Conservation (phyloP, 2,888 invertebrate genomes). For the Hydroisotoma schaefferi region DNA sequence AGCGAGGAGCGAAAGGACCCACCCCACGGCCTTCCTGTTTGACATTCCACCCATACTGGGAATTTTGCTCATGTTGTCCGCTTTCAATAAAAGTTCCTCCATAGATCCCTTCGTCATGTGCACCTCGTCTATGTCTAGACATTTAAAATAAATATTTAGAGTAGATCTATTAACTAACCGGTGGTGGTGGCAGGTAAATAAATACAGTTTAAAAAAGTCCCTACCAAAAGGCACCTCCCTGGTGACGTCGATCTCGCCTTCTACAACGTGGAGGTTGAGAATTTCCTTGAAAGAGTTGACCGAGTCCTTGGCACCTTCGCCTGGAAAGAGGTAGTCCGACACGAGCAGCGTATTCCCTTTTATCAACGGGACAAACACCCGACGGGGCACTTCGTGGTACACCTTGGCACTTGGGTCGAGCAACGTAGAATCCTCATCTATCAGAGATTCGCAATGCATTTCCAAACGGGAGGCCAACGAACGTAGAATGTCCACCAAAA, state of each 20-base stretch:
- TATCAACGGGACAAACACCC: conserved; percentile 70
- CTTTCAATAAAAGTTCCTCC: conserved; percentile 40
- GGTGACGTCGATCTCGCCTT: not conserved
- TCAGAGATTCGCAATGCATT: conserved; percentile 88
- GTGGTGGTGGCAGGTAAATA: too few relatives aligned
- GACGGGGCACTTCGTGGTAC: conserved; percentile 77
- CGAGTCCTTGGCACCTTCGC: conserved; percentile 79
- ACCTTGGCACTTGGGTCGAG: conserved; percentile 34
- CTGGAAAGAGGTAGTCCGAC: conserved; percentile 87
- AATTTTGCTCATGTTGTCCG: conserved; percentile 37
- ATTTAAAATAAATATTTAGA: not conserved
- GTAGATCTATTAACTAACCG: not conserved
- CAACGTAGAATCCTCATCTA: conserved; percentile 66
- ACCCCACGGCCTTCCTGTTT: not conserved
- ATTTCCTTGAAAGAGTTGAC: conserved; percentile 71
- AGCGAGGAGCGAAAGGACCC: not conserved
- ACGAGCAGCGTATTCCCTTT: conserved; percentile 62
- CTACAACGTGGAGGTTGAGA: not conserved
- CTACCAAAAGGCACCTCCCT: not conserved
- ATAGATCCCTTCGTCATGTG: conserved; percentile 36
- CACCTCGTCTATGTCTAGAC: conserved; percentile 37
- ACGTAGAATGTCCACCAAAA: conserved; percentile 68
- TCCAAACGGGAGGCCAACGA: conserved; percentile 81
- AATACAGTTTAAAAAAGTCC: too few relatives aligned
- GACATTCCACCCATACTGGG: not conserved